Base-by-base conservation (phyloP, 2,888 invertebrate genomes). In the Drosophila rellima region DNA sequence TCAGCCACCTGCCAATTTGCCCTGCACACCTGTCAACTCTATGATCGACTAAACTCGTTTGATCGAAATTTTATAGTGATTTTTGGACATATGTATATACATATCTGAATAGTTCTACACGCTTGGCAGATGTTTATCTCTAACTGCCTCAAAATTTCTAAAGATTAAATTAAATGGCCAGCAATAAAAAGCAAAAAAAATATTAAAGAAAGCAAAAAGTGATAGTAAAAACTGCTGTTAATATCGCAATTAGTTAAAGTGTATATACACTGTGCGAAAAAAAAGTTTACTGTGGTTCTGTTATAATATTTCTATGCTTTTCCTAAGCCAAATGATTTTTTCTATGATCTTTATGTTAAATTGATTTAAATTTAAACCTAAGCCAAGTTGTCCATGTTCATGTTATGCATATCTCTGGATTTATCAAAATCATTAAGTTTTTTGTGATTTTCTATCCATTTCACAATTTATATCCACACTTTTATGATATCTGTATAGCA, bases 1-100 rank as follows among this genome's bases (percentile, higher is more conserved):
- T 20, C 57, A 50, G 83, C 75, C 80, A 85, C 82, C 80, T 85
- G 78, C 64, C 59, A 64, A 40, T 55, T 40, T 70, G 57, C 52
- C 56, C 60, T 33, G 70, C 64, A 70, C 74, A 76, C 74, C 67
- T 76, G 77, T 71, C 63, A 37, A 45, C 8, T 35, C 45, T 45
- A 8, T 40, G 55, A 55, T 52, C 47, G 54, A 54, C 42, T 42
- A 31, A 18, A n/a, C 15, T 23, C 31, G 15, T 23, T 4, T 42
- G 55, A 31, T 54, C 33, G 40, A 33, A 35, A 26, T 45, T 56
- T 44, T 56, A 39, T 57, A 13, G 11, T 3, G n/a, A 44, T 35
- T 47, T 15, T n/a, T 55, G 17, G 17, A n/a, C n/a, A n/a, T 23
- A 23, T 7, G 7, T 5, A n/a, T 4, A 44, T 29, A 31, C 35